These are phyloP conservation scores for Trachelus stipa DNA, from an alignment of 2,888 invertebrate species.

Conservation along the genomic window DNA sequence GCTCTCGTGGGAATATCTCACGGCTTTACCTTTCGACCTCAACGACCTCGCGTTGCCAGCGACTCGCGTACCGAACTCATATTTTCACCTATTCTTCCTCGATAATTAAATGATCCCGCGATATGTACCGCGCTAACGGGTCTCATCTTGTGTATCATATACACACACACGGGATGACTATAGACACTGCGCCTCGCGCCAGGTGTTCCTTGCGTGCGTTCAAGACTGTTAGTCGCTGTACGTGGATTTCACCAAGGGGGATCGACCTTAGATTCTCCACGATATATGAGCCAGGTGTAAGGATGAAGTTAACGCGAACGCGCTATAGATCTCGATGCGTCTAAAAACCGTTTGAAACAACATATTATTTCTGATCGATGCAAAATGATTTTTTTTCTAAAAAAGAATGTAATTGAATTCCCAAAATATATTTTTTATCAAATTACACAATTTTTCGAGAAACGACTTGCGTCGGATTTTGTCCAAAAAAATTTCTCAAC, in stretches of 20 bases:
- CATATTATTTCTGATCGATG: background rate
- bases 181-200: background rate
- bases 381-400: no score
- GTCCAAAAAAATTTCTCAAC: background rate
- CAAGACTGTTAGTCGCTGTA: background rate
- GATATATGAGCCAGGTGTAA: background rate
- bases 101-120: constrained; percentile 46
- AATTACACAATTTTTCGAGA: background rate
- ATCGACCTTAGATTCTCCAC: background rate
- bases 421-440: background rate
- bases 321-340: background rate
- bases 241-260: background rate
- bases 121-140: background rate
- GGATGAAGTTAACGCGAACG: background rate
- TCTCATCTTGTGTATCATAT: background rate
- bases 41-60: constrained; percentile 28
- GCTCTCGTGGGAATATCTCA: constrained; percentile 61
- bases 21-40: constrained; percentile 54
- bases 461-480: background rate
- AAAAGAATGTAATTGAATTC: background rate
- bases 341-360: background rate
- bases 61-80: constrained; percentile 19
- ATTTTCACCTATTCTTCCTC: constrained; percentile 34
- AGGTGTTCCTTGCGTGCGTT: background rate
- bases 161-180: background rate